These are phyloP conservation scores for Amblyteles armatorius DNA, from an alignment of 2,888 invertebrate species.

Conservation along the genomic window DNA sequence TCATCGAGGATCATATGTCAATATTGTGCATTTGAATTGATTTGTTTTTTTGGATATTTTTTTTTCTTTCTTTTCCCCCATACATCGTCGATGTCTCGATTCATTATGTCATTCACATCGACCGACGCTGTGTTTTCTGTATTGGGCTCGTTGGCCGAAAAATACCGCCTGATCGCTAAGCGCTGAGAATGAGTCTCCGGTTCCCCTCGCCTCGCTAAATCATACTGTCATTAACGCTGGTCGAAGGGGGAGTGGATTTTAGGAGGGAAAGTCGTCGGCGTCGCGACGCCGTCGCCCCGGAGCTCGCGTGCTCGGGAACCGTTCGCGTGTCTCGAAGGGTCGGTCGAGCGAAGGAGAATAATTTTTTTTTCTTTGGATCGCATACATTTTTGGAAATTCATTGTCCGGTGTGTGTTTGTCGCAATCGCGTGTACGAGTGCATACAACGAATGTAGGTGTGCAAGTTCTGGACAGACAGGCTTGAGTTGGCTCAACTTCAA, in stretches of 20 bases:
- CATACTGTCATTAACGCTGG: conserved; percentile 19
- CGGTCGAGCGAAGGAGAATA: neutral
- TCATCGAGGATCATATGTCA: conserved; percentile 77
- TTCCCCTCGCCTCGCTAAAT: conserved; percentile 11
- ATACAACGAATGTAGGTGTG: neutral
- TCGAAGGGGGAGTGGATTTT: neutral
- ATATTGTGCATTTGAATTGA: conserved; percentile 76
- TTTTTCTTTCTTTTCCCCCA: conserved; percentile 61
- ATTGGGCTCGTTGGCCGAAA: conserved; percentile 72
- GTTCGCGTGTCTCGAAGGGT: neutral
- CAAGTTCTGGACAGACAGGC: neutral
- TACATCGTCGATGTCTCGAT: conserved; percentile 50
- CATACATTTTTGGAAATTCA: neutral
- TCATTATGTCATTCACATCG: conserved; percentile 7
- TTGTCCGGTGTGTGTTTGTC: neutral
- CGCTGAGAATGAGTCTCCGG: conserved; percentile 47
- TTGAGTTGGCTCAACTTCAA: neutral
- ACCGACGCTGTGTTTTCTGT: conserved; percentile 38
- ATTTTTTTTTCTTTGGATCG: neutral
- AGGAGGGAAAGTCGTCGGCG: conserved; percentile 18
- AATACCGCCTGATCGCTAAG: conserved; percentile 81
- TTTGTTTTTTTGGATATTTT: conserved; percentile 64
- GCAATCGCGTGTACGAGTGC: neutral
- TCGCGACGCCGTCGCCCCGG: conserved; percentile 16
- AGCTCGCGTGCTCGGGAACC: conserved; percentile 17